phyloP scores from a whole-genome alignment of 2,797 vertebrate genomes.

The Megaceryle alcyon region DNA sequence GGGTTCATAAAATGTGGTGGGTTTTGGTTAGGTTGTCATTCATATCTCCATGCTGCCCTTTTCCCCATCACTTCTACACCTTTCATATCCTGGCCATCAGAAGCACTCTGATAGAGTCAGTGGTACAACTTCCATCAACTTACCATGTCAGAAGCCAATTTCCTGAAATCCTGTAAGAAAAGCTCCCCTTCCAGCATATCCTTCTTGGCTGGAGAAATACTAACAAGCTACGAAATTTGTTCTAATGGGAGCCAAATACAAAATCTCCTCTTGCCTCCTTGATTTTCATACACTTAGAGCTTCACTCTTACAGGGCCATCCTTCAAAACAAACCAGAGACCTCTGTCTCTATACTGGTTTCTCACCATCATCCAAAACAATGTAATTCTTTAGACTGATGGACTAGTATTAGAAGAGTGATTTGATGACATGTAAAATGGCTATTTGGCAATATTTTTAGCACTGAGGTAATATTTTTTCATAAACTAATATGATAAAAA shows the following conservation, averaged over 20 bases:
- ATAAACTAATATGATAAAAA: neutral
- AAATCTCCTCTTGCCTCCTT: neutral
- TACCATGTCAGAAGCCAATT: neutral
- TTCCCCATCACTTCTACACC: neutral
- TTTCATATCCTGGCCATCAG: neutral
- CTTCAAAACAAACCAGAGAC: neutral
- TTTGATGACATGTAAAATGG: neutral
- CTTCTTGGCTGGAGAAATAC: neutral
- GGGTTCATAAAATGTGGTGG: neutral
- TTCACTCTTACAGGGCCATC: neutral
- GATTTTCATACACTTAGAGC: neutral
- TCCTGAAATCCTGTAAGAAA: neutral
- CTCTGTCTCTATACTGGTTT: neutral
- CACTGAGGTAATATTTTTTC: neutral
- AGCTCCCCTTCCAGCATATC: neutral
- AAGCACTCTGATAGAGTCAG: neutral
- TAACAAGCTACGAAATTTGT: neutral
- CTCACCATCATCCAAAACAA: neutral
- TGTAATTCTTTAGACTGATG: neutral
- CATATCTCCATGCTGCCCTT: neutral
- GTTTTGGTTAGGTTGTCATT: neutral
- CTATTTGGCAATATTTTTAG: neutral
- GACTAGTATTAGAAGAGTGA: neutral
- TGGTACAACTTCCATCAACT: neutral
- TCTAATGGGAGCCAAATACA: neutral